phyloP scores from a whole-genome alignment of 1,140 invertebrate genomes.

The Orchestia grillus region DNA sequence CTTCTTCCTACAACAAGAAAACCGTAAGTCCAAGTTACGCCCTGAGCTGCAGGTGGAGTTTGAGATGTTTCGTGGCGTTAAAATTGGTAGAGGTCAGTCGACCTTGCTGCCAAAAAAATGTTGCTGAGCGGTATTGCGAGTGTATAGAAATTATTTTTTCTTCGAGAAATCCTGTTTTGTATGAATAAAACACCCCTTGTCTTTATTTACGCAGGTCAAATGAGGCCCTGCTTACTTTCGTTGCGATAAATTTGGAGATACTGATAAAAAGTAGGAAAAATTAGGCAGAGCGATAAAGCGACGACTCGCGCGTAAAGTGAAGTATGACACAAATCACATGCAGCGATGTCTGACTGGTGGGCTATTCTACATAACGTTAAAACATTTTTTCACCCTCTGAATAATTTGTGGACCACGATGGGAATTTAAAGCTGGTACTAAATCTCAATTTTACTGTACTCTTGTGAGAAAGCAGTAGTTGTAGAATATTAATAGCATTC shows the following conservation, averaged over 20 bases:
- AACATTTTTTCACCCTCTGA: no score
- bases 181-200: neutral
- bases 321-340: no score
- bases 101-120: neutral
- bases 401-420: no score
- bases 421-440: no score
- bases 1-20: neutral
- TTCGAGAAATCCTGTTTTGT: neutral
- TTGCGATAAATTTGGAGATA: neutral
- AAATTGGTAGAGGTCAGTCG: neutral
- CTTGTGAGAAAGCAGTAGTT: no score
- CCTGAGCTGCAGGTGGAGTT: neutral
- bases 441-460: no score
- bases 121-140: neutral
- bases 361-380: no score
- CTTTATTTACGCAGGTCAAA: neutral
- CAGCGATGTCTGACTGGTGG: no score
- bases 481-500: no score
- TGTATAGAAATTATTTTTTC: neutral
- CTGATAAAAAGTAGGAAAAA: no score
- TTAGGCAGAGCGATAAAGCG: no score
- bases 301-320: no score
- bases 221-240: neutral
- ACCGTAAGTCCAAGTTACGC: neutral
- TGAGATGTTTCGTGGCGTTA: neutral